phyloP scores from a whole-genome alignment of 2,113 vertebrate genomes.

The Prietella phreatophila region DNA sequence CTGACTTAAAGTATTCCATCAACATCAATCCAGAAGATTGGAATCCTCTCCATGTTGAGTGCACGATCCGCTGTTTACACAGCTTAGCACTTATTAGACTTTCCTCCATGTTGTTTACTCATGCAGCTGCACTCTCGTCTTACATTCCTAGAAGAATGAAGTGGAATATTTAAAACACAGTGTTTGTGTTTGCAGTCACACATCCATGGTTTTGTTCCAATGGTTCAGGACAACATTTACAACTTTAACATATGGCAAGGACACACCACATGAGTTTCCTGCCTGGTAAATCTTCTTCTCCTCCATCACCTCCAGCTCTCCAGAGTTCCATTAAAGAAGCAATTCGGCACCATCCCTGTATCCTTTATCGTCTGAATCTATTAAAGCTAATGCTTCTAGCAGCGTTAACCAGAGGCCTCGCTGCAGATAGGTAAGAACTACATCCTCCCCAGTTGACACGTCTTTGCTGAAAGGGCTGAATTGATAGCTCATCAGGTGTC shows the following conservation, averaged over 20 bases:
- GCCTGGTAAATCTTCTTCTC: slow-evolving; percentile 12
- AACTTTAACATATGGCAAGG: background rate
- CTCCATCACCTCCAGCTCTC: slow-evolving; percentile 59
- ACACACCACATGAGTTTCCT: background rate
- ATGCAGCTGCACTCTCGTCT: background rate
- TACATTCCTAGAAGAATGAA: background rate
- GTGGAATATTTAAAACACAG: background rate
- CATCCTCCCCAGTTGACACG: slow-evolving; percentile 46
- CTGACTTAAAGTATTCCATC: background rate
- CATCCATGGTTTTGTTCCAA: background rate
- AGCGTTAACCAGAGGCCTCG: slow-evolving; percentile 39
- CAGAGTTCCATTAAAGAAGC: slow-evolving; percentile 71
- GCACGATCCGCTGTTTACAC: background rate
- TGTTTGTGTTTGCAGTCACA: background rate
- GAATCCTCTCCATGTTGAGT: background rate
- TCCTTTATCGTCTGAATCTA: slow-evolving; percentile 53
- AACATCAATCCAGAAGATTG: background rate
- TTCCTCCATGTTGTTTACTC: background rate
- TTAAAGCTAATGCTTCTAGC: slow-evolving; percentile 56
- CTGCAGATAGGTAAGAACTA: slow-evolving; percentile 38
- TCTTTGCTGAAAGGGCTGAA: slow-evolving; percentile 52
- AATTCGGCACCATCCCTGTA: slow-evolving; percentile 64
- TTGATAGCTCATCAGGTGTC: slow-evolving; percentile 57
- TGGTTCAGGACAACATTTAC: background rate
- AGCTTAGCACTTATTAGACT: slow-evolving; percentile 10